These are phyloP conservation scores for Gambelia wislizenii DNA, from an alignment of 2,797 vertebrate genomes.

Conservation along the genomic window DNA sequence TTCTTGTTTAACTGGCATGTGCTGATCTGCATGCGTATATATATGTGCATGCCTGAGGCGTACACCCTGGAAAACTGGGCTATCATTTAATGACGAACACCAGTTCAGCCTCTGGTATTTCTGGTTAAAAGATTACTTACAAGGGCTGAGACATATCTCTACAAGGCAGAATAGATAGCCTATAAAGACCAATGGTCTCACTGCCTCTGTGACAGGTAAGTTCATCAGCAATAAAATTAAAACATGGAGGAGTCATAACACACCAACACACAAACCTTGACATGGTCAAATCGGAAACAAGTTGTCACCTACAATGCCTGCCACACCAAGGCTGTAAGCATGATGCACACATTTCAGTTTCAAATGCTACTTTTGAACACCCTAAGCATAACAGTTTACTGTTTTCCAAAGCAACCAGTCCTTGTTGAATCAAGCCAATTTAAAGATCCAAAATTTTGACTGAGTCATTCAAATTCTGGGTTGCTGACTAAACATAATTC, in stretches of 20 bases:
- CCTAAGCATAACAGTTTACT: constrained; percentile 68
- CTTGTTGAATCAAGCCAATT: constrained; percentile 67
- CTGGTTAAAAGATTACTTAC: not conserved
- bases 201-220: not conserved
- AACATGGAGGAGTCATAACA: not conserved
- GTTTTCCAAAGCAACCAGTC: constrained; percentile 68
- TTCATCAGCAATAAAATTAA: not conserved
- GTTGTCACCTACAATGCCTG: constrained; percentile 62
- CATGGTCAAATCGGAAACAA: not conserved
- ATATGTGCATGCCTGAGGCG: not conserved
- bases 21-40: not conserved
- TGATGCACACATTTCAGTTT: constrained; percentile 60
- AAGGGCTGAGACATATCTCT: not conserved
- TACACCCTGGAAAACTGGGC: not conserved
- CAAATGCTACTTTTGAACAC: constrained; percentile 63
- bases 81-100: not conserved
- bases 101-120: not conserved
- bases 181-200: not conserved
- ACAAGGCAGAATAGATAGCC: not conserved
- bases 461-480: constrained; percentile 72
- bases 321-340: constrained; percentile 71
- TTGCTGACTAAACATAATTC: constrained; percentile 76
- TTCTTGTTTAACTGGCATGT: not conserved
- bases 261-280: not conserved
- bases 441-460: constrained; percentile 74